These are phyloP conservation scores for Lutraria rhynchaena DNA, from an alignment of 1,140 invertebrate species.

Conservation along the genomic window DNA sequence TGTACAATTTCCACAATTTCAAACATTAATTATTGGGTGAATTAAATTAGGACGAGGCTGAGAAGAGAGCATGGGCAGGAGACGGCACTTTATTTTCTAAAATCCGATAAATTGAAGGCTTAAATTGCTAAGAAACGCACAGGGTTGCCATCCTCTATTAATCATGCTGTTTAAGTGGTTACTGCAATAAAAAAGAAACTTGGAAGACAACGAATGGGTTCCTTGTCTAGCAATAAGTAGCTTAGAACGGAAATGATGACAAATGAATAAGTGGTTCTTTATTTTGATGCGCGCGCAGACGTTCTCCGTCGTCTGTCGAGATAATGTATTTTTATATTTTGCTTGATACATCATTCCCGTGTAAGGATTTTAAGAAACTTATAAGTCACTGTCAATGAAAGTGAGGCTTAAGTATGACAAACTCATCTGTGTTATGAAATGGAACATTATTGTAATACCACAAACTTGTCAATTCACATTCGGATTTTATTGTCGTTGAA, in stretches of 20 bases:
- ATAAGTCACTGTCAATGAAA: too few species aligned
- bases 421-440: too few species aligned
- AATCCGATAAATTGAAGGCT: conserved; percentile 58
- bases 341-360: too few species aligned
- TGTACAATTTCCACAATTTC: conserved; percentile 58
- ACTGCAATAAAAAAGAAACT: conserved; percentile 52
- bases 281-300: too few species aligned
- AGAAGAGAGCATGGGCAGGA: conserved; percentile 5
- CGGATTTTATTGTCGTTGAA: too few species aligned
- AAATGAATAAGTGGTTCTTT: conserved; percentile 17
- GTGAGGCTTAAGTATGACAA: too few species aligned
- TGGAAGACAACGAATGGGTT: conserved; percentile 49
- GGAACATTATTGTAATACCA: too few species aligned
- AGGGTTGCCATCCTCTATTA: conserved; percentile 37
- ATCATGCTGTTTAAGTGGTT: conserved; percentile 55
- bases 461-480: too few species aligned
- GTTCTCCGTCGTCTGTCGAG: too few species aligned
- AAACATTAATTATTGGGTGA: conserved; percentile 60
- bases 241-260: conserved; percentile 28
- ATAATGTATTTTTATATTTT: too few species aligned
- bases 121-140: not conserved
- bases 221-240: conserved; percentile 28
- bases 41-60: conserved; percentile 56
- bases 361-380: too few species aligned
- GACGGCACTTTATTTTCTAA: conserved; percentile 31